phyloP scores from a whole-genome alignment of 2,113 vertebrate genomes.

The Colius striatus region DNA sequence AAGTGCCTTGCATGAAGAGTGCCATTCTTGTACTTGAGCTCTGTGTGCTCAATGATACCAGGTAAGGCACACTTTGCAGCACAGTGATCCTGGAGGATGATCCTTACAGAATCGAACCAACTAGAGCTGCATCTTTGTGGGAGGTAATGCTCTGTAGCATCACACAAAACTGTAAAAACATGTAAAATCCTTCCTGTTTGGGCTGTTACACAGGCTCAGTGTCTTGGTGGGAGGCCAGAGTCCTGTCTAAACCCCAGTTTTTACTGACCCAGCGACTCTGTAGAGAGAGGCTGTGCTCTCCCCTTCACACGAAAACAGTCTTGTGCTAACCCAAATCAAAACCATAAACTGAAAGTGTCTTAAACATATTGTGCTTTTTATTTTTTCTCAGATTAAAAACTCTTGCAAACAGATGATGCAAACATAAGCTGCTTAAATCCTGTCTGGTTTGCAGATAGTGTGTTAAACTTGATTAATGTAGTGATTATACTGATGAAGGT shows the following conservation, averaged over 20 bases:
- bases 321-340: neutral
- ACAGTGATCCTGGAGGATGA: neutral
- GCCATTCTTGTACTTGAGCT: neutral
- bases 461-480: neutral
- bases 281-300: neutral
- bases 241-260: neutral
- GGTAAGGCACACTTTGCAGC: neutral
- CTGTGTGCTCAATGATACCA: neutral
- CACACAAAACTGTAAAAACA: neutral
- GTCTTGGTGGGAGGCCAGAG: neutral
- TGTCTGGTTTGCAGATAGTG: neutral
- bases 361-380: neutral
- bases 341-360: neutral
- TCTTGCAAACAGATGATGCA: neutral
- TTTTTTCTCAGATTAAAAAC: neutral
- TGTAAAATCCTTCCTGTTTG: fast-evolving
- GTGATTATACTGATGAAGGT: neutral
- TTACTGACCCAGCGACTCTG: neutral
- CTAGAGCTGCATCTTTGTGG: neutral
- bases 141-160: neutral
- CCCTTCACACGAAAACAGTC: neutral
- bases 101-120: neutral
- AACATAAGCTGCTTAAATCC: neutral
- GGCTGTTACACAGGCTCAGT: neutral
- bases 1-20: neutral